A percentile compares a stretch with the other conserved stretches of the same genome.
Conservation (phyloP, 37 sponge, comb jelly and placozoan genomes). For the Cliona cf. orientalis region DNA sequence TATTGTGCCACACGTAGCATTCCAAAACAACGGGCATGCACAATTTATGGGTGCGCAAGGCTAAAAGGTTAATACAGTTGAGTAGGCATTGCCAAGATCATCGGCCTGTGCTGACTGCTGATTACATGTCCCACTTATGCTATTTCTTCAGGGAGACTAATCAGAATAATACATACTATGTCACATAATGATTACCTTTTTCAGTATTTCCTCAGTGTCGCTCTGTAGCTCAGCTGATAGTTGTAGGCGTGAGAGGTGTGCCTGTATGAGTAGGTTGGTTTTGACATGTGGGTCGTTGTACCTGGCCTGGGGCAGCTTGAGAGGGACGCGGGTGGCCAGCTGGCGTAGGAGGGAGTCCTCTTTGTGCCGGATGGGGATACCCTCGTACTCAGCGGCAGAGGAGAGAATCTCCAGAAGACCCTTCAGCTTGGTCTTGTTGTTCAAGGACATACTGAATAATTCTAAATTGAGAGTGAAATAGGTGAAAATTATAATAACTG, state of each 20-base stretch:
- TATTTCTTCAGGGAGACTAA: neutral
- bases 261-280: slow-evolving; percentile 96
- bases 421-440: slow-evolving; percentile 94
- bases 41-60: no score
- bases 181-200: slow-evolving; percentile 68
- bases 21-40: no score
- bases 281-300: slow-evolving; percentile 94
- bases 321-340: slow-evolving; percentile 86
- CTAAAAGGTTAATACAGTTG: neutral
- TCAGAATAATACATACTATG: neutral
- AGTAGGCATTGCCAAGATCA: neutral
- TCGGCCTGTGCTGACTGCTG: no score
- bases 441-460: slow-evolving; percentile 96
- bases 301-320: slow-evolving; percentile 84
- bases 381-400: slow-evolving; percentile 93
- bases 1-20: neutral
- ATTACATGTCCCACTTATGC: neutral
- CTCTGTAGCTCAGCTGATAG: slow-evolving; percentile 95
- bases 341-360: slow-evolving; percentile 91
- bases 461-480: slow-evolving; percentile 57
- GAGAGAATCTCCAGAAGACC: slow-evolving; percentile 96
- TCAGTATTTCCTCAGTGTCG: slow-evolving; percentile 95
- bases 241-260: slow-evolving; percentile 93
- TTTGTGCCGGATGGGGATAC: slow-evolving; percentile 91
- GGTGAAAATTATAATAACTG: neutral